Evolutionary conservation across 2,113 vertebrate species (phyloP).

Genomic region (Pica pica): DNA sequence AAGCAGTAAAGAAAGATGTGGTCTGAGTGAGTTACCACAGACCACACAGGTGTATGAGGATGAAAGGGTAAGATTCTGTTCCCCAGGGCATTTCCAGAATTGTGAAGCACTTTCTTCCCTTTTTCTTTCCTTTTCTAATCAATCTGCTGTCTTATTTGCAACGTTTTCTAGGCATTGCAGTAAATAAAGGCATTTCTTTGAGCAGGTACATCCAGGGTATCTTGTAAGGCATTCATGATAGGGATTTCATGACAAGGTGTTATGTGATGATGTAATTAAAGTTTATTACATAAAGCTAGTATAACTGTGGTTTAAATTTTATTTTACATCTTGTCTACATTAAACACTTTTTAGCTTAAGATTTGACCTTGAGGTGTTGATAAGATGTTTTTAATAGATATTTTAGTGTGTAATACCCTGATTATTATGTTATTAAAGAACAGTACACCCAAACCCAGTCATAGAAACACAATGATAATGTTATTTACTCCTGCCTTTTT

Average conservation of each 20-base stretch:
- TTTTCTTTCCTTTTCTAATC: neutral
- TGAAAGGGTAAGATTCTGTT: neutral
- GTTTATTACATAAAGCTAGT: neutral
- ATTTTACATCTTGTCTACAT: neutral
- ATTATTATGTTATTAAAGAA: neutral
- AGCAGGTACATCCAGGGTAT: neutral
- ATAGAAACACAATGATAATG: neutral
- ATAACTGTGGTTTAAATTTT: neutral
- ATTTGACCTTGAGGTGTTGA: neutral
- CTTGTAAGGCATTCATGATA: neutral
- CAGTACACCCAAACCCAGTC: neutral
- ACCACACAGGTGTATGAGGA: too few species aligned
- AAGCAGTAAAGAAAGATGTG: neutral
- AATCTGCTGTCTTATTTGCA: neutral
- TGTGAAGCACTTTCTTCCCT: fast-evolving
- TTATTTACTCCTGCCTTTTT: neutral
- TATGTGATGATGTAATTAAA: neutral
- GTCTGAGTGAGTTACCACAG: neutral
- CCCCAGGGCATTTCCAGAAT: fast-evolving
- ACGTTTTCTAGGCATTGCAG: neutral
- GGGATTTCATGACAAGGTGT: neutral
- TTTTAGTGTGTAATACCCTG: neutral
- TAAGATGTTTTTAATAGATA: neutral
- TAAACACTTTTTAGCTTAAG: neutral
- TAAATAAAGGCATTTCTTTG: neutral